Conservation (phyloP, 2,113 vertebrate genomes). For the Jacana jacana region DNA sequence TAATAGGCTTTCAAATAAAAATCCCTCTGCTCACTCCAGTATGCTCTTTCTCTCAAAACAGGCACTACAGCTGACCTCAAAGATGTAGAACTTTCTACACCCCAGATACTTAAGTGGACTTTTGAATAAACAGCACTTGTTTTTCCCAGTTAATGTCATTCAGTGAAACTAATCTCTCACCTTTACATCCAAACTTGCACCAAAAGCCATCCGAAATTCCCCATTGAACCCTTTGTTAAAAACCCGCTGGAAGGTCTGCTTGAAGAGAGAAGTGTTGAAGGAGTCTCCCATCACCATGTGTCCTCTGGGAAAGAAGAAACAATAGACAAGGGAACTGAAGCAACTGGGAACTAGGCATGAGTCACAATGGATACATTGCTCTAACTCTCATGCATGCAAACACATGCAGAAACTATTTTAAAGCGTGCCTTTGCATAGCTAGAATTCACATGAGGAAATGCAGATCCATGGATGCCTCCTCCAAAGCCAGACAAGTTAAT, state of each 20-base stretch:
- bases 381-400: not conserved
- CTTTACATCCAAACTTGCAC: slow-evolving; percentile 92
- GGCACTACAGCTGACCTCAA: not conserved
- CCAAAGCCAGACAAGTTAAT: not conserved
- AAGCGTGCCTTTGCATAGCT: not conserved
- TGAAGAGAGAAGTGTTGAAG: slow-evolving; percentile 98
- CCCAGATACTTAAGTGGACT: not conserved
- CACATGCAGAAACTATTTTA: not conserved
- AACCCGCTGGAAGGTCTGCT: slow-evolving; percentile 97
- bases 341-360: not conserved
- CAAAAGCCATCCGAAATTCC: slow-evolving; percentile 95
- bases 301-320: slow-evolving; percentile 76
- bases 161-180: slow-evolving; percentile 57
- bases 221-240: slow-evolving; percentile 92
- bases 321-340: not conserved
- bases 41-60: not conserved
- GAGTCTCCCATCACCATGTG: slow-evolving; percentile 98
- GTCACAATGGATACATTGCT: not conserved
- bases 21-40: not conserved
- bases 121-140: not conserved
- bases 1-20: not conserved
- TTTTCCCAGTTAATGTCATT: not conserved
- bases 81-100: not conserved
- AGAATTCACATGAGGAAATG: not conserved
- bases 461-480: not conserved